Base-by-base conservation (phyloP, 1,140 invertebrate species). In the Zophobas morio region DNA sequence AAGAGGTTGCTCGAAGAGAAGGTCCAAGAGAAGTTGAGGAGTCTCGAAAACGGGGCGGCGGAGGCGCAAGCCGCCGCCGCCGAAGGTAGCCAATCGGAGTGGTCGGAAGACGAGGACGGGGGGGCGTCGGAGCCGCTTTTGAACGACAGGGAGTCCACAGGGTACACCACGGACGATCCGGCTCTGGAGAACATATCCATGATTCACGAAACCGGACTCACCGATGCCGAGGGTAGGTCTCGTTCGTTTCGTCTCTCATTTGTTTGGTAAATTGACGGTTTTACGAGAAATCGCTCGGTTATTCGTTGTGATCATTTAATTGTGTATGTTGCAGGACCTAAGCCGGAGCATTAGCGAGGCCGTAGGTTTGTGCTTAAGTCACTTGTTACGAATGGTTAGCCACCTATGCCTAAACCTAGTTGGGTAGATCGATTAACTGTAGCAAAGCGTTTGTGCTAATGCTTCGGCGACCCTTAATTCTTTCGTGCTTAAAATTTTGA, bases 131-230 rank as follows among this genome's bases (percentile, higher is more conserved):
- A 89, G 75, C 89, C 88, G 34, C 80, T 89, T 5, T 81, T 89
- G 2, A 88, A 86, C 70, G 89, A 90, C 78, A 84, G 88, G 34
- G 93, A 94, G 85, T 93, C 92, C 49, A 94, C 93, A 1, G 94
- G 93, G 0, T 95, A 95, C 85, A 94, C 93, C 6, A 95, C 93
- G 0, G 94, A 95, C 86, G 94, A 95, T 86, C 93, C 94, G 0
- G 93, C 93, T 8, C 86, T 95, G 4, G 94, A 95, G 85, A 95
- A 95, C 87, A 90, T 94, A 4, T 95, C 94, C 35, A 91, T 95
- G 88, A 86, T 95, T 8, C 95, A 95, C 86, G 94, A 95, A 86
- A 92, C 93, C 47, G 94, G 94, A n/a, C 89, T 95, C 33, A 96
- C 94, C 3, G 94, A 96, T 88, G 94, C 93, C 3, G 94, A 96